Conservation (phyloP, 1,140 invertebrate genomes). For the Bombus superbus region DNA sequence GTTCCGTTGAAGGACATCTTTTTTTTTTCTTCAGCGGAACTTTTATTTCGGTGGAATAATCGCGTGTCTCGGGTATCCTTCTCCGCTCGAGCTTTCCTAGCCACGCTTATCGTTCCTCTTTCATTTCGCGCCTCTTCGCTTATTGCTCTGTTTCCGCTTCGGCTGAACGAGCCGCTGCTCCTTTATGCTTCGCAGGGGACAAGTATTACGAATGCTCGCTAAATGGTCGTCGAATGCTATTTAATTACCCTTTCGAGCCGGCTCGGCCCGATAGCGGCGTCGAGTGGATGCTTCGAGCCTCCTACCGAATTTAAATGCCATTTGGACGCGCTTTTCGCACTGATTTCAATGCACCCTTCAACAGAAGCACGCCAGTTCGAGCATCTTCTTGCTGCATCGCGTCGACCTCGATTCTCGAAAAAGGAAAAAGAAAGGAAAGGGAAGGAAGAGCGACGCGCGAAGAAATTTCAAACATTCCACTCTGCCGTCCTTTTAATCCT, state of each 20-base stretch:
- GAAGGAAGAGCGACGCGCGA: background rate
- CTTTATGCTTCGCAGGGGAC: slow-evolving; percentile 16
- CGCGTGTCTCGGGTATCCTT: too few relatives aligned
- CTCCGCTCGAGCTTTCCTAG: too few relatives aligned
- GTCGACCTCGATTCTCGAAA: background rate
- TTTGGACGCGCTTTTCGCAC: slow-evolving; percentile 30
- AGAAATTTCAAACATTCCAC: background rate
- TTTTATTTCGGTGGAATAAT: slow-evolving; percentile 9
- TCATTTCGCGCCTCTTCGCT: too few relatives aligned
- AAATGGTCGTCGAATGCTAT: slow-evolving; percentile 20
- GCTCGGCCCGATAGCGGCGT: background rate
- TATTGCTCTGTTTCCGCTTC: slow-evolving; percentile 28
- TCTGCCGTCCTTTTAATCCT: background rate
- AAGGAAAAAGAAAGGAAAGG: too few relatives aligned
- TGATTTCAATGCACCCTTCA: slow-evolving; percentile 1
- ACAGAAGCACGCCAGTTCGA: background rate
- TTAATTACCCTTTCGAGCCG: slow-evolving; percentile 37
- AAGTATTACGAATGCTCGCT: slow-evolving; percentile 24
- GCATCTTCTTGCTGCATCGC: slow-evolving; percentile 1
- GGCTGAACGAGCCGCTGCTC: slow-evolving; percentile 11
- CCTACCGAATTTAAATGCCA: slow-evolving; percentile 34
- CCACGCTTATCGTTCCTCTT: too few relatives aligned
- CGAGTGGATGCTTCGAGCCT: slow-evolving; percentile 24
- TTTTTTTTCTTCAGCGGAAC: background rate
- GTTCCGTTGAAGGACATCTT: background rate